Evolutionary conservation across 2,888 invertebrate genomes (phyloP), one percentile per base, ranked within the genome.

Genomic region (Pyrocoelia pectoralis): DNA sequence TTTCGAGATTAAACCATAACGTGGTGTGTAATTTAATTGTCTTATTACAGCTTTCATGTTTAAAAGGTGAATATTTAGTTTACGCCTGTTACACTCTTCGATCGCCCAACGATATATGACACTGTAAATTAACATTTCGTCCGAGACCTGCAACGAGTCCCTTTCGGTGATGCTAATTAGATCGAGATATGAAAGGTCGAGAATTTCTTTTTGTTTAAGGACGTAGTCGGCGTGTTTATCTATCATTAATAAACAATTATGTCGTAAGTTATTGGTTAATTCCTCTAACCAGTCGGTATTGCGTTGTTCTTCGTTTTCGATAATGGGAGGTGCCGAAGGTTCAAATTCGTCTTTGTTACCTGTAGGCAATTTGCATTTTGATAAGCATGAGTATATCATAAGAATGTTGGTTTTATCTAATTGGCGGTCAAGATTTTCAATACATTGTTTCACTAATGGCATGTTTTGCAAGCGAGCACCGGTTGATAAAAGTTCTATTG

Each of bases 391-490:
- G 69, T 89, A 82, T 54, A 91, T 86, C 71, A 87, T 85, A 1
- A 92, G 83, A 0, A 89, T 90, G 52, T 88, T 90, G 13, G 85
- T 83, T 2, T 85, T 83, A 61, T 84, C 85, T 24, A 93, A 79
- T 77, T 89, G 86, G 58, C 84, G 84, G 68, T 88, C 88, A 40
- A 93, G 83, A 57, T 87, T 88, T 24, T 85, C 82, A 17, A 90
- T 87, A 74, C 92, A 92, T 61, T 87, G 84, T 66, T 87, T 85
- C 1, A 89, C 89, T 53, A 93, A 83, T 14, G 87, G 88, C 4
- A 88, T 85, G 71, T 92, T 89, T 48, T 91, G 83, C 75, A 92
- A 90, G 74, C 90, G 89, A 75, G 91, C 88, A 15, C 92, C 91
- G 1, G 90, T 89, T 68, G 89, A 88, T 18, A 93, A 84, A 0